These are phyloP conservation scores for Spilosoma lubricipeda DNA, from an alignment of 2,888 invertebrate genomes.

Conservation along the genomic window DNA sequence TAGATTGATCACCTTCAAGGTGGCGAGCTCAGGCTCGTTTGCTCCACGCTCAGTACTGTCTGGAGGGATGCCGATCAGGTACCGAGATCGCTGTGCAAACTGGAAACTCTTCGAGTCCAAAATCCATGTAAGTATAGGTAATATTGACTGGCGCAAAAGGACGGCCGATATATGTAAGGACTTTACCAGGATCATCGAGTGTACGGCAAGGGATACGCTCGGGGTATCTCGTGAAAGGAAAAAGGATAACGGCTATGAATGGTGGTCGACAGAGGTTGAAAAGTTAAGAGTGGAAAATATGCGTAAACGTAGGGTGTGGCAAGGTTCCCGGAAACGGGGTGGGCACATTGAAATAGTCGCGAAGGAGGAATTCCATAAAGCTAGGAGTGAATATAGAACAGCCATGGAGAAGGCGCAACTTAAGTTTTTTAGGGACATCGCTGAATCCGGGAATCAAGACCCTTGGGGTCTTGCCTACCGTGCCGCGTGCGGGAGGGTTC, in stretches of 20 bases:
- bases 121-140: not conserved
- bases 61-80: not conserved
- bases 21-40: not conserved
- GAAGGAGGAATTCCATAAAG: no score
- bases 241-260: not conserved
- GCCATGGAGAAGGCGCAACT: no score
- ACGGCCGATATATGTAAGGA: not conserved
- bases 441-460: no score
- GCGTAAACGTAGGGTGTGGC: no score
- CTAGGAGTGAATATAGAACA: no score
- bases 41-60: no score
- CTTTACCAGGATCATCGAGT: not conserved
- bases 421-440: no score
- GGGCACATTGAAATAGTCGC: no score
- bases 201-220: not conserved
- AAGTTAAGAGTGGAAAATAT: not conserved
- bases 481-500: no score
- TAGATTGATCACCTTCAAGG: constrained; percentile 27
- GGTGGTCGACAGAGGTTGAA: not conserved
- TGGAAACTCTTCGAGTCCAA: not conserved
- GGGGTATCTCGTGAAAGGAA: not conserved
- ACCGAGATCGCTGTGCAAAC: not conserved
- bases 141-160: not conserved
- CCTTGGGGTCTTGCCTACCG: no score
- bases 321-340: no score